A percentile compares a stretch with the other conserved stretches of the same genome.
These are phyloP conservation scores for Tapirus terrestris DNA, from an alignment of 2,113 vertebrate species.

Conservation along the genomic window DNA sequence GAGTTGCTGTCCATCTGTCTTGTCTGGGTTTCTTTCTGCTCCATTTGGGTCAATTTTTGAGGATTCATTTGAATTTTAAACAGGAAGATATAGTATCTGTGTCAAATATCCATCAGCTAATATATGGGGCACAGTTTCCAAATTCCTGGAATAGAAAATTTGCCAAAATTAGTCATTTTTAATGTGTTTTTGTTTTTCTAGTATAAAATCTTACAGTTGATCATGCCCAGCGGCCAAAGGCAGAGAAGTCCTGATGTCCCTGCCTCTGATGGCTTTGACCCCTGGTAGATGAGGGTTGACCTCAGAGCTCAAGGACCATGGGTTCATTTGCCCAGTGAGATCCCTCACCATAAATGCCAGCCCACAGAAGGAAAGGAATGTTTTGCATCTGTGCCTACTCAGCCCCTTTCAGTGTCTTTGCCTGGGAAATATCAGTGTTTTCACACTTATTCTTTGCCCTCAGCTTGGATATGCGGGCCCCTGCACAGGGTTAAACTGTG, in stretches of 20 bases:
- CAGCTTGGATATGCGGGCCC: no score
- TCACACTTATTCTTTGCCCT: not conserved
- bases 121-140: not conserved
- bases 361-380: not conserved
- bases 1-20: not conserved
- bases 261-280: not conserved
- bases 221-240: not conserved
- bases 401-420: not conserved
- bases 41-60: not conserved
- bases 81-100: not conserved
- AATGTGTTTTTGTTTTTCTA: not conserved
- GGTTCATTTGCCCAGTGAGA: not conserved
- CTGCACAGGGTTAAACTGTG: not conserved
- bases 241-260: not conserved
- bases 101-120: not conserved
- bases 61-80: conserved; percentile 29
- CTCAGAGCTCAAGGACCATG: not conserved
- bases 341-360: not conserved
- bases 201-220: not conserved
- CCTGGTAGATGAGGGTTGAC: not conserved
- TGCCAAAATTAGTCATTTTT: not conserved
- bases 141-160: not conserved
- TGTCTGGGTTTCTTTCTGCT: not conserved
- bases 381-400: not conserved
- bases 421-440: not conserved